phyloP scores from a whole-genome alignment of 2,888 invertebrate genomes.

The Coleophora flavipennella region DNA sequence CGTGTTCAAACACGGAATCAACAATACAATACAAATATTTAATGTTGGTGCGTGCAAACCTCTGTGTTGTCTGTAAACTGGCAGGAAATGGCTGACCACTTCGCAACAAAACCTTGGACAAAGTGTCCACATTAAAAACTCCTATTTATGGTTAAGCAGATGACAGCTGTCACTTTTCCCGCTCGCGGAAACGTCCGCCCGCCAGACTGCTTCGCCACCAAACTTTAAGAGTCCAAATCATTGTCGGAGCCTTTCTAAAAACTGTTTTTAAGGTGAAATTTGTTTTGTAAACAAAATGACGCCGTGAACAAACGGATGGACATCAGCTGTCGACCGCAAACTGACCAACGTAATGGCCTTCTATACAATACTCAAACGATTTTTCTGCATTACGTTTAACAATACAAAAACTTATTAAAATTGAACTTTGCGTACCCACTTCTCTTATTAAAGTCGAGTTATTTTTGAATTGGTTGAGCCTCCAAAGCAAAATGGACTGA shows the following conservation, averaged over 20 bases:
- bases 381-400: neutral
- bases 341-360: constrained; percentile 35
- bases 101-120: constrained; percentile 16
- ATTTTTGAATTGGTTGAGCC: neutral
- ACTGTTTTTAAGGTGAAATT: neutral
- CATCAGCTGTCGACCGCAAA: constrained; percentile 57
- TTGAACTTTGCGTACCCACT: neutral
- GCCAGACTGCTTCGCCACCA: neutral
- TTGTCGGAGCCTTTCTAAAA: neutral
- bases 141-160: constrained; percentile 12
- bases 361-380: constrained; percentile 18
- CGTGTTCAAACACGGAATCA: constrained; percentile 28
- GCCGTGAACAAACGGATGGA: constrained; percentile 16
- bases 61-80: neutral
- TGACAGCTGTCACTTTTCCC: constrained; percentile 53
- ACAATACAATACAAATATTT: constrained; percentile 24
- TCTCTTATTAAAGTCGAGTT: neutral
- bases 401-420: neutral
- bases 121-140: constrained; percentile 16
- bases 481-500: neutral
- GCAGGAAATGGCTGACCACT: constrained; percentile 27
- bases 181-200: constrained; percentile 21
- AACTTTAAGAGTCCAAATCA: neutral
- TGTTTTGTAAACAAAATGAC: neutral
- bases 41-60: constrained; percentile 10